Conservation (phyloP, 2,797 vertebrate genomes). For the Varecia variegata region DNA sequence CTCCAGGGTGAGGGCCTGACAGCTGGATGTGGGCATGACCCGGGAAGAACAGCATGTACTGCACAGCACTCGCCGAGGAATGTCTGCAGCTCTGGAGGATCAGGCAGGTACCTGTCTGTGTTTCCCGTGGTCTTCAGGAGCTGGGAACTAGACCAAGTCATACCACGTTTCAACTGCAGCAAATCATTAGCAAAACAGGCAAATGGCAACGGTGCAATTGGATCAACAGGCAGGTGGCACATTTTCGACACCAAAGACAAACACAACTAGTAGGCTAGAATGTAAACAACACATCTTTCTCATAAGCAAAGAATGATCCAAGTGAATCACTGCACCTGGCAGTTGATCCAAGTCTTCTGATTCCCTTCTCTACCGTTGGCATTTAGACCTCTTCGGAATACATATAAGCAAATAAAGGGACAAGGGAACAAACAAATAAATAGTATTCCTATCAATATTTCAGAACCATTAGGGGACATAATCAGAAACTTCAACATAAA, state of each 20-base stretch:
- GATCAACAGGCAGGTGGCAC: background rate
- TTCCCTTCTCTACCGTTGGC: background rate
- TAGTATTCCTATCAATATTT: background rate
- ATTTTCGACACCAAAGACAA: constrained; percentile 5
- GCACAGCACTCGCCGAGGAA: fast-evolving
- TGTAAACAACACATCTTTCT: background rate
- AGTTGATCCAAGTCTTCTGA: background rate
- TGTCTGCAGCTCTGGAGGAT: background rate
- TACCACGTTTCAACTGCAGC: background rate
- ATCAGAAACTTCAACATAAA: background rate
- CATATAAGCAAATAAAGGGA: background rate
- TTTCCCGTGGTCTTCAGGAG: constrained; percentile 24
- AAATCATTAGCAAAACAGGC: constrained; percentile 26
- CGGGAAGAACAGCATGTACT: background rate
- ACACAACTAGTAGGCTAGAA: background rate
- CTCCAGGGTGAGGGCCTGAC: background rate
- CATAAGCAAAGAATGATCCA: background rate
- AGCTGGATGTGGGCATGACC: background rate
- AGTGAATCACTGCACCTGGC: background rate
- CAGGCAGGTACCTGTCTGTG: constrained; percentile 42
- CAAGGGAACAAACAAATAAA: background rate
- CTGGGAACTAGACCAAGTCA: constrained; percentile 30
- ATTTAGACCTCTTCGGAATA: background rate
- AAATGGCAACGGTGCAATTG: background rate
- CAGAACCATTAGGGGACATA: background rate